These are phyloP conservation scores for Chrysolina haemoptera DNA, from an alignment of 2,888 invertebrate species.

Conservation along the genomic window DNA sequence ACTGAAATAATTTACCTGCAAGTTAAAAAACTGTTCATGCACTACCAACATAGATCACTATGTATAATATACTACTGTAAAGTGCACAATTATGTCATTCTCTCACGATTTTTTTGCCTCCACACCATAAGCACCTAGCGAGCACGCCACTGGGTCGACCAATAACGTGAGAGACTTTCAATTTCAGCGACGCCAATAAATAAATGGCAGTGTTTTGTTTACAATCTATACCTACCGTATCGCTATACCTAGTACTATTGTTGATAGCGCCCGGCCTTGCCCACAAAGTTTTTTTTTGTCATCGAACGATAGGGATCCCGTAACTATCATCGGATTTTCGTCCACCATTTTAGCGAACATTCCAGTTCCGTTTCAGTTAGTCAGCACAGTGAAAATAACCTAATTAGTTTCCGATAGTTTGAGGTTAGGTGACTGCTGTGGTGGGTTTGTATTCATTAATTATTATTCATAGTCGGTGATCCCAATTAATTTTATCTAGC, in stretches of 20 bases:
- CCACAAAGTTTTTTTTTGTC: background rate
- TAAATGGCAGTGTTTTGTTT: slow-evolving; percentile 13
- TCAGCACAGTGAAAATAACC: slow-evolving; percentile 15
- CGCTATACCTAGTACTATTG: background rate
- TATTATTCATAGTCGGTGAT: slow-evolving; percentile 9
- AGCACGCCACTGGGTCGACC: background rate
- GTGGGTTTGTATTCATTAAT: slow-evolving; percentile 28
- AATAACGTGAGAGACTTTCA: slow-evolving; percentile 4
- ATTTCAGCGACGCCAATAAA: slow-evolving; percentile 3
- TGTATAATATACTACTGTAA: no score
- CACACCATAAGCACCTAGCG: no score
- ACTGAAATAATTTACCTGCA: no score
- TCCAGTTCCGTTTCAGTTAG: slow-evolving; percentile 2
- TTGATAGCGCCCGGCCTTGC: slow-evolving; percentile 1
- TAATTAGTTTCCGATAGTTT: slow-evolving; percentile 24
- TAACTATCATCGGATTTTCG: background rate
- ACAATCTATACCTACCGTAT: slow-evolving; percentile 1
- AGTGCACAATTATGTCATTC: no score
- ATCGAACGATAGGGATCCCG: background rate
- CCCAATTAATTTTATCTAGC: slow-evolving; percentile 20
- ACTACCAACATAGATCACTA: no score
- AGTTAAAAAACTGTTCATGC: no score
- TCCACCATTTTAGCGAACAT: background rate
- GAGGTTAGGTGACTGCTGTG: slow-evolving; percentile 28
- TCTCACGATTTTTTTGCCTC: background rate